A percentile compares a stretch with the other conserved stretches of the same genome.
Evolutionary conservation across 2,888 invertebrate species (phyloP).

Genomic region (Callyntrura sp.): DNA sequence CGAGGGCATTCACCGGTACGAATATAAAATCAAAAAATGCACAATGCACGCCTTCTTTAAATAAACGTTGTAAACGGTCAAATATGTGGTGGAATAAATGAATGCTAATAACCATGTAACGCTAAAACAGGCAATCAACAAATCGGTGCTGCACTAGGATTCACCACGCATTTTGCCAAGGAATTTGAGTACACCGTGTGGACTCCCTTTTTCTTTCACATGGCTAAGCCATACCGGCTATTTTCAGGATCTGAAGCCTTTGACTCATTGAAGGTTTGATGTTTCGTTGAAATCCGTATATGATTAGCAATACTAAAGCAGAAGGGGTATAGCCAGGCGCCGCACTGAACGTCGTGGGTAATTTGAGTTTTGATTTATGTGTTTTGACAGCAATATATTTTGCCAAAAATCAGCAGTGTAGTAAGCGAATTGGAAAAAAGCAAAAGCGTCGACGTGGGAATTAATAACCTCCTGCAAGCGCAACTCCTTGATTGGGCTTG

Average conservation of each 20-base stretch:
- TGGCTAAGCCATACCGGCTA: conserved; percentile 71
- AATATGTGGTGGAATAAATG: too few relatives aligned
- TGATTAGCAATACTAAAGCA: not conserved
- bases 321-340: too few relatives aligned
- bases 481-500: conserved; percentile 77
- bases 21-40: not conserved
- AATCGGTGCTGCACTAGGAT: conserved; percentile 89
- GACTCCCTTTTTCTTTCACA: conserved; percentile 77
- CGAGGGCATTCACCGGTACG: conserved; percentile 78
- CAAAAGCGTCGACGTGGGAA: conserved; percentile 55
- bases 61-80: too few relatives aligned
- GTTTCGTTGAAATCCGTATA: too few relatives aligned
- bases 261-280: conserved; percentile 61
- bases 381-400: conserved; percentile 63
- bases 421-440: not conserved
- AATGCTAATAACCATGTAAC: too few relatives aligned
- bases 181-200: conserved; percentile 86
- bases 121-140: conserved; percentile 63
- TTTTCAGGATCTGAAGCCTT: conserved; percentile 63
- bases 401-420: conserved; percentile 60
- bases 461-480: conserved; percentile 69
- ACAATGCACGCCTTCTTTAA: too few relatives aligned
- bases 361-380: too few relatives aligned
- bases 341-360: too few relatives aligned
- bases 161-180: conserved; percentile 89